A percentile compares a stretch with the other conserved stretches of the same genome.
phyloP scores from a whole-genome alignment of 2,113 vertebrate genomes.

The Saccopteryx bilineata region DNA sequence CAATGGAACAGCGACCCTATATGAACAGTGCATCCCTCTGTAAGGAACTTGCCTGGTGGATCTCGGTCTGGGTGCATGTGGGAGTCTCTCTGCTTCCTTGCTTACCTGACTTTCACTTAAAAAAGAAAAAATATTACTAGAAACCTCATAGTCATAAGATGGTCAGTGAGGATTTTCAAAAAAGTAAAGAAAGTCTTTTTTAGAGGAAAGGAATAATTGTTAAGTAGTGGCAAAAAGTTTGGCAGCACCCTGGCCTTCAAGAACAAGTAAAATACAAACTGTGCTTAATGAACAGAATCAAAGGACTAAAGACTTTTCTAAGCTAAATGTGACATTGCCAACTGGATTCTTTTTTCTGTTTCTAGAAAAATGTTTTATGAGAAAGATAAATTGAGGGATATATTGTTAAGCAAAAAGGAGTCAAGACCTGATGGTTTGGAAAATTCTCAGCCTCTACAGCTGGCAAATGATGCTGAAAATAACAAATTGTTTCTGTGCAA shows the following conservation, averaged over 20 bases:
- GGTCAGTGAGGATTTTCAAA: background rate
- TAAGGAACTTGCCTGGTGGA: no score
- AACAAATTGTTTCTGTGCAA: conserved; percentile 39
- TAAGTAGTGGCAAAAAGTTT: background rate
- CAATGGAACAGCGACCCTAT: no score
- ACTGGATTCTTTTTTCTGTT: background rate
- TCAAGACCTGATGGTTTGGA: background rate
- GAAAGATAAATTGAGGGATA: background rate
- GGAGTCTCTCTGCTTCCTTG: no score
- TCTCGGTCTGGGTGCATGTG: no score
- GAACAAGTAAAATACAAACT: background rate
- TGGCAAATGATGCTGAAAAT: background rate
- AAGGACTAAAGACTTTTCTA: background rate
- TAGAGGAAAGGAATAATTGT: background rate
- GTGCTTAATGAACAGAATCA: background rate
- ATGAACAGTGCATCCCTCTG: no score
- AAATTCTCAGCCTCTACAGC: background rate
- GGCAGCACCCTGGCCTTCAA: background rate
- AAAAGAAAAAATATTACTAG: background rate
- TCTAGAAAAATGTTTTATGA: background rate
- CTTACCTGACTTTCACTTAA: no score
- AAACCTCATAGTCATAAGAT: background rate
- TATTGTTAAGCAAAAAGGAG: background rate
- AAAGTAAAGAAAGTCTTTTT: background rate
- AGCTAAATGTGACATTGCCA: background rate